Conservation (phyloP, 1,140 invertebrate genomes). For the Pseudomyrmex sp. region DNA sequence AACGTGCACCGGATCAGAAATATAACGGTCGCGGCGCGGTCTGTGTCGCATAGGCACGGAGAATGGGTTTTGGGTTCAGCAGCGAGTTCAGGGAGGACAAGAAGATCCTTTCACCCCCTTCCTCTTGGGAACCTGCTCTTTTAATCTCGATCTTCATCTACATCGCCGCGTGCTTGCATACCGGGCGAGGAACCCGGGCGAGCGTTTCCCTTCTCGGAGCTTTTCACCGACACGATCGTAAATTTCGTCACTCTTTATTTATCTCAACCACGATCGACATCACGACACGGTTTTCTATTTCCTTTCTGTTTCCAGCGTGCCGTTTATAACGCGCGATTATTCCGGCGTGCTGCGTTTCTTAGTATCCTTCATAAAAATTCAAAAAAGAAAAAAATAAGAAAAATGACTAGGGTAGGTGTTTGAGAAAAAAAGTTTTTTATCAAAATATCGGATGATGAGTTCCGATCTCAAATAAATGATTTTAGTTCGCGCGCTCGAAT, state of each 20-base stretch:
- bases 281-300: conserved; percentile 66
- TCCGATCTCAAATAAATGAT: conserved; percentile 17
- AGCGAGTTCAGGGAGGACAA: conserved; percentile 53
- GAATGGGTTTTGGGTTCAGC: conserved; percentile 58
- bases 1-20: conserved; percentile 71
- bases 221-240: conserved; percentile 72
- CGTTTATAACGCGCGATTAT: not conserved
- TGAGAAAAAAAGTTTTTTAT: not conserved
- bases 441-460: conserved; percentile 23
- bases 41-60: conserved; percentile 34
- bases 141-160: conserved; percentile 74
- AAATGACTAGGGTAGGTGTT: not conserved
- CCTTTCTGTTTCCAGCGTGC: conserved; percentile 22
- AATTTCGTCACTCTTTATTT: conserved; percentile 74
- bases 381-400: conserved; percentile 13
- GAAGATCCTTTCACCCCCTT: conserved; percentile 44
- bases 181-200: not conserved
- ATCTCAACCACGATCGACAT: conserved; percentile 69
- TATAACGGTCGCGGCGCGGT: conserved; percentile 49
- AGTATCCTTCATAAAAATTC: conserved; percentile 62
- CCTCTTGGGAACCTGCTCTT: conserved; percentile 41
- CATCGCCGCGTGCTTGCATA: conserved; percentile 63
- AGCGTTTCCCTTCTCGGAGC: conserved; percentile 65
- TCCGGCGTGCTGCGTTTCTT: conserved; percentile 30
- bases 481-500: not conserved